phyloP scores from a whole-genome alignment of 2,888 invertebrate genomes.

The Eugnorisma glareosa region DNA sequence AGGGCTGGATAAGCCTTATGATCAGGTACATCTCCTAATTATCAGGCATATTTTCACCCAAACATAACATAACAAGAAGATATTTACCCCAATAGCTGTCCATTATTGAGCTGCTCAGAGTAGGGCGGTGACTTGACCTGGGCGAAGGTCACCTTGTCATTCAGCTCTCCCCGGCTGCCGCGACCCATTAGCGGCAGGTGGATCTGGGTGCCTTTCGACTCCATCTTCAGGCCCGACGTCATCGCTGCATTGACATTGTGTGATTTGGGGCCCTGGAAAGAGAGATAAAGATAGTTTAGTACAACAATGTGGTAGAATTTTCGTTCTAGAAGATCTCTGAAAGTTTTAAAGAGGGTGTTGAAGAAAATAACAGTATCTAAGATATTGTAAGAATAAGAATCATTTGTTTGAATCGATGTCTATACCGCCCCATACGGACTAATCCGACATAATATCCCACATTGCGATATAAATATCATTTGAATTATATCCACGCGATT shows the following conservation, averaged over 20 bases:
- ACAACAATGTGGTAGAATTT: not conserved
- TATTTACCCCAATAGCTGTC: constrained; percentile 91
- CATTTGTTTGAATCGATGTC: not conserved
- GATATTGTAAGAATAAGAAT: not conserved
- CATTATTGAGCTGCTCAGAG: constrained; percentile 92
- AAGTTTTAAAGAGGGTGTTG: not conserved
- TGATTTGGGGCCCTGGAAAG: constrained; percentile 78
- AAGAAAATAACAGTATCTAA: not conserved
- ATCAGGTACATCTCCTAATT: not conserved
- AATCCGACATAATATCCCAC: not conserved
- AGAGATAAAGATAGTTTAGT: constrained; percentile 2
- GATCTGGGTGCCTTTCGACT: constrained; percentile 90
- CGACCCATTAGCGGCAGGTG: constrained; percentile 87
- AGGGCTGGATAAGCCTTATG: too few relatives aligned
- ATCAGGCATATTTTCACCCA: not conserved
- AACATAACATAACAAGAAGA: not conserved
- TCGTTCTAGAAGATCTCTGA: not conserved
- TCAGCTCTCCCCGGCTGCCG: constrained; percentile 86
- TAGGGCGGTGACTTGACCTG: constrained; percentile 83
- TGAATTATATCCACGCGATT: too few relatives aligned
- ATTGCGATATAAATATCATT: not conserved
- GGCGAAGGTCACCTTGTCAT: constrained; percentile 86
- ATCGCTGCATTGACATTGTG: constrained; percentile 85
- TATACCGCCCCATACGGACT: not conserved
- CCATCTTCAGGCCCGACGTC: constrained; percentile 87